Conservation (phyloP, 2,797 vertebrate species). For the Loriculus beryllinus region DNA sequence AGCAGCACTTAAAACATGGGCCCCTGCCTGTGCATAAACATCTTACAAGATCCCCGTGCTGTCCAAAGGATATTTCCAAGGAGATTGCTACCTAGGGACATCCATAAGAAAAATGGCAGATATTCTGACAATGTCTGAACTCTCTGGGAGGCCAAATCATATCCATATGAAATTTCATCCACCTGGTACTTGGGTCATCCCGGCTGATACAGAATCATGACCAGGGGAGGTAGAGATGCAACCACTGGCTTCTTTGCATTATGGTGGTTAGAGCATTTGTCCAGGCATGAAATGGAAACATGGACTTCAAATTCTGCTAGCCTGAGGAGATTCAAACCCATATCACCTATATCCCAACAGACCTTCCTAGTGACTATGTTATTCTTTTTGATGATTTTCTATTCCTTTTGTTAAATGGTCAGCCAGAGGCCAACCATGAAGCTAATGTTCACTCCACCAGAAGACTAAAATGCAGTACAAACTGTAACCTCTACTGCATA, state of each 20-base stretch:
- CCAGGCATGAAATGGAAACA: background rate
- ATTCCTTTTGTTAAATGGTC: background rate
- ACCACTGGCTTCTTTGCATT: background rate
- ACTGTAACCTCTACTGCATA: accelerated
- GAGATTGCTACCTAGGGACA: background rate
- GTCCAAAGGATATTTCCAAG: background rate
- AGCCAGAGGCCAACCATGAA: background rate
- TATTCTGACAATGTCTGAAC: background rate
- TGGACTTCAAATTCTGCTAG: background rate
- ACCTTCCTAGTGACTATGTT: background rate
- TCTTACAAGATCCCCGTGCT: background rate
- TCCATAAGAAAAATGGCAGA: background rate
- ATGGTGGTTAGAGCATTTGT: background rate
- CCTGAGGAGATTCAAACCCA: background rate
- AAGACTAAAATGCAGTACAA: background rate
- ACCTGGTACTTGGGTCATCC: background rate
- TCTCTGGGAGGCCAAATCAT: background rate
- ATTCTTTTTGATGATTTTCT: background rate
- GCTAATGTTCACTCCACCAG: background rate
- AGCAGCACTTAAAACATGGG: background rate
- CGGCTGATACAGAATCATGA: background rate
- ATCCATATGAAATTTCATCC: background rate
- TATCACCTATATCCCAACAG: background rate
- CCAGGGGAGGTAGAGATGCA: background rate
- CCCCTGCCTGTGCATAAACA: background rate